Conservation (phyloP, 1,140 invertebrate genomes). For the Scaptomyza graminum region DNA sequence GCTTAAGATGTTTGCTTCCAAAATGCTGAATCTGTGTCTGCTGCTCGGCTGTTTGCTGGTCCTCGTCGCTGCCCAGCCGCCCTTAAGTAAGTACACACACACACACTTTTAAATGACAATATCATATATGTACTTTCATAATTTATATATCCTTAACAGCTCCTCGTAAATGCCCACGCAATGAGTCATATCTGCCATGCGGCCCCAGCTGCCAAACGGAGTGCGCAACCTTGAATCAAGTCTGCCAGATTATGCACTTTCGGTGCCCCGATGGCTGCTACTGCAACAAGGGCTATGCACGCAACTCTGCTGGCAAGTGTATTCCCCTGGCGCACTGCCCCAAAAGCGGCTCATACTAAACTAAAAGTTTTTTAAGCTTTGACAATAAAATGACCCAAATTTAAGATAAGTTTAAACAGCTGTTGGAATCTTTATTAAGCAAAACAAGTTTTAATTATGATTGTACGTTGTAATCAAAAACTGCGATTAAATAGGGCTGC, state of each 20-base stretch:
- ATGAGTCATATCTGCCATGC: conserved; percentile 84
- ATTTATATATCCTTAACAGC: conserved; percentile 23
- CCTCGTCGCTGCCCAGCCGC: conserved; percentile 24
- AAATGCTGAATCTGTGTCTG: conserved; percentile 12
- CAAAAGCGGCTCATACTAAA: neutral
- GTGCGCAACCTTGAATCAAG: conserved; percentile 83
- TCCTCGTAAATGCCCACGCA: conserved; percentile 39
- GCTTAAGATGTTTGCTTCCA: conserved; percentile 30
- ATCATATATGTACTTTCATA: too few relatives aligned
- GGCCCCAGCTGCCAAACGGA: conserved; percentile 85
- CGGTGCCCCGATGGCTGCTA: conserved; percentile 85
- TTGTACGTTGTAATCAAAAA: neutral
- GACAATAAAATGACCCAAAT: neutral
- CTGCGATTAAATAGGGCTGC: neutral
- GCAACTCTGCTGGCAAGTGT: conserved; percentile 73
- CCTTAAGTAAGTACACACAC: conserved; percentile 44
- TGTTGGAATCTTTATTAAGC: neutral
- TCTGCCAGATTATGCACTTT: conserved; percentile 84
- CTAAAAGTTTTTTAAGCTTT: conserved; percentile 2
- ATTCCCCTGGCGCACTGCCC: conserved; percentile 77
- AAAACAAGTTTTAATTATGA: conserved; percentile 2
- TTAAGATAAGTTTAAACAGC: conserved; percentile 24
- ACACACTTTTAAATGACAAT: too few relatives aligned
- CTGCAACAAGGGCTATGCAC: conserved; percentile 84
- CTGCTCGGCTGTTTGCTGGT: conserved; percentile 32